phyloP scores from a whole-genome alignment of 1,140 invertebrate genomes.

The Drosophila ficusphila region DNA sequence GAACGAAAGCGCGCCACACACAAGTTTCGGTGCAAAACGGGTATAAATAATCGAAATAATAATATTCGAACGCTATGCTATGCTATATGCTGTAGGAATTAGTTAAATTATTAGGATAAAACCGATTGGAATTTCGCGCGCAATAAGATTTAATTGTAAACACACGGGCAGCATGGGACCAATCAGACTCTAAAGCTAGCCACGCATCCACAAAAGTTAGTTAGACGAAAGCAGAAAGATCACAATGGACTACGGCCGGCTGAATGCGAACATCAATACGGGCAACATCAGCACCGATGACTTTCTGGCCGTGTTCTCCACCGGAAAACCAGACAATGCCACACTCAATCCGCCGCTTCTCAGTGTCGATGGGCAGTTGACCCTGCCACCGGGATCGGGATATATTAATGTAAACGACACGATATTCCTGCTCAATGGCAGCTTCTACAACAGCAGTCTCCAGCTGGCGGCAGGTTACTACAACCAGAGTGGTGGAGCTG shows the following conservation, averaged over 20 bases:
- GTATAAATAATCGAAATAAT: constrained; percentile 72
- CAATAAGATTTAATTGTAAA: constrained; percentile 67
- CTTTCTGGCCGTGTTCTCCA: constrained; percentile 75
- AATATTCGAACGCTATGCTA: constrained; percentile 36
- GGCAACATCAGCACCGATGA: constrained; percentile 83
- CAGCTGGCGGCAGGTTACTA: constrained; percentile 65
- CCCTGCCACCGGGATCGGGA: constrained; percentile 43
- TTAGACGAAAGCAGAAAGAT: constrained; percentile 4
- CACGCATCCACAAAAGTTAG: constrained; percentile 31
- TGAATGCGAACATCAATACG: constrained; percentile 72
- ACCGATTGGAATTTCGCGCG: constrained; percentile 54
- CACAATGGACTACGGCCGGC: constrained; percentile 68
- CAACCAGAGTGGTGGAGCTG: constrained; percentile 45
- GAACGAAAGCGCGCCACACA: constrained; percentile 44
- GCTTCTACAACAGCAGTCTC: constrained; percentile 67
- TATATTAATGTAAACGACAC: constrained; percentile 69
- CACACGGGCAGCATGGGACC: constrained; percentile 69
- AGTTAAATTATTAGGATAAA: constrained; percentile 66
- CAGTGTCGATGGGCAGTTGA: constrained; percentile 71
- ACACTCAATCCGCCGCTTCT: constrained; percentile 77
- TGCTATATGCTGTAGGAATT: constrained; percentile 56
- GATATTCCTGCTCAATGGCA: constrained; percentile 70
- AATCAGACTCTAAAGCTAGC: constrained; percentile 56
- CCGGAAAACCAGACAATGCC: constrained; percentile 27
- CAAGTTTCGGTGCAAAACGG: constrained; percentile 84